phyloP scores from a whole-genome alignment of 2,113 vertebrate species.

The Irena cyanogastra region DNA sequence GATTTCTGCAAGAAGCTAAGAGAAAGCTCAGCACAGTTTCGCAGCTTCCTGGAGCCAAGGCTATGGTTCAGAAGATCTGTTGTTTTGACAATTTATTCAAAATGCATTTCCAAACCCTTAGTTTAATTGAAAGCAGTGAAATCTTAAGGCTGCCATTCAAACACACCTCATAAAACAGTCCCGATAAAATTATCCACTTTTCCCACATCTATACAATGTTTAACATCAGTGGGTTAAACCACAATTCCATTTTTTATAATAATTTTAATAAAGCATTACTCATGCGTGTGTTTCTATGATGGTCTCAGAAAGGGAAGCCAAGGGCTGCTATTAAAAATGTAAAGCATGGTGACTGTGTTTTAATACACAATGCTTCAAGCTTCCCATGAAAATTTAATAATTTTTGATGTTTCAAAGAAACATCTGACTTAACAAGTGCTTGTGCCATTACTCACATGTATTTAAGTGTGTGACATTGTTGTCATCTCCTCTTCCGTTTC shows the following conservation, averaged over 20 bases:
- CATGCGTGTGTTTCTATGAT: background rate
- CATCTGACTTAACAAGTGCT: conserved; percentile 9
- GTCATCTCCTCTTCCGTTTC: background rate
- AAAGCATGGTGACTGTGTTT: background rate
- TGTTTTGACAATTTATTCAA: background rate
- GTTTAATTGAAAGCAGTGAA: background rate
- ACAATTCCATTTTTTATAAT: background rate
- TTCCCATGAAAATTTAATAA: conserved; percentile 17
- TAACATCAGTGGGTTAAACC: background rate
- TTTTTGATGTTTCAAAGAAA: conserved; percentile 25
- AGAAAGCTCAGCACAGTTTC: background rate
- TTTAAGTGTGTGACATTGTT: background rate
- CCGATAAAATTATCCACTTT: background rate
- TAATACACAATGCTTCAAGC: background rate
- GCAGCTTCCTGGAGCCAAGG: background rate
- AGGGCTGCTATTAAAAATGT: background rate
- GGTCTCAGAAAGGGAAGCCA: background rate
- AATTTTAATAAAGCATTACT: background rate
- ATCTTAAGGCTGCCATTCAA: background rate
- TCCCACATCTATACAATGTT: background rate
- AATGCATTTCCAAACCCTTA: background rate
- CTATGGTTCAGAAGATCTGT: background rate
- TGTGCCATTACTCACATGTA: background rate
- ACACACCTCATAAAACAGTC: background rate
- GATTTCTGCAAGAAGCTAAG: background rate